Evolutionary conservation across 1,140 invertebrate genomes (phyloP).

Genomic region (Solenopsis fugax): DNA sequence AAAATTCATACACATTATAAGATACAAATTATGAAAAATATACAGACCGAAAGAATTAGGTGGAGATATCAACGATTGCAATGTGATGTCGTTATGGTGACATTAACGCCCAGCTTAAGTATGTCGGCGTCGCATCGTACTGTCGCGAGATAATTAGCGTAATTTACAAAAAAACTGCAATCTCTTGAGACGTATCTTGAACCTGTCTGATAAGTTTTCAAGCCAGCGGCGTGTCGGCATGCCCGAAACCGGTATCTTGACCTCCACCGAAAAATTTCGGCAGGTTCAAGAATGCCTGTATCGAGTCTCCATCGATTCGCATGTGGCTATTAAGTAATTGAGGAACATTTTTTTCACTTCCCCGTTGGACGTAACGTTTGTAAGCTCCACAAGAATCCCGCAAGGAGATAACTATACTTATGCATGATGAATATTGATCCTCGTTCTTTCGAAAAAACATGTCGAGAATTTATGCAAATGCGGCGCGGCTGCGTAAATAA

Average conservation of each 20-base stretch:
- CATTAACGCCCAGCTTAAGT: constrained; percentile 37
- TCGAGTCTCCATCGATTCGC: background rate
- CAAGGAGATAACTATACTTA: background rate
- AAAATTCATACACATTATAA: background rate
- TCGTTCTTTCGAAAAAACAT: background rate
- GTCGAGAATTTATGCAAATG: constrained; percentile 11
- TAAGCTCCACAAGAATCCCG: background rate
- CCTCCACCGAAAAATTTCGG: constrained; percentile 68
- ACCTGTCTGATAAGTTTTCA: constrained; percentile 66
- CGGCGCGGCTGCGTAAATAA: constrained; percentile 32
- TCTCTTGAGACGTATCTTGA: constrained; percentile 13
- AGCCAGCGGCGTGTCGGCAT: constrained; percentile 40
- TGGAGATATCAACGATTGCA: constrained; percentile 55
- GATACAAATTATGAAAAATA: constrained; percentile 26
- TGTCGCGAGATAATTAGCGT: background rate
- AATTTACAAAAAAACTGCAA: constrained; percentile 15
- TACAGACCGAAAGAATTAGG: background rate
- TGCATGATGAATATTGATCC: background rate
- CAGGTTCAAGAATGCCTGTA: constrained; percentile 30
- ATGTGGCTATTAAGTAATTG: constrained; percentile 20
- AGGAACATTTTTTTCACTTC: background rate
- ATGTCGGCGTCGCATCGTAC: background rate
- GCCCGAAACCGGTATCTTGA: constrained; percentile 71
- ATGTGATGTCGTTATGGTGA: constrained; percentile 10
- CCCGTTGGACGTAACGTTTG: background rate